Evolutionary conservation across 2,113 vertebrate genomes (phyloP).

Genomic region (Zosterops pallidus): DNA sequence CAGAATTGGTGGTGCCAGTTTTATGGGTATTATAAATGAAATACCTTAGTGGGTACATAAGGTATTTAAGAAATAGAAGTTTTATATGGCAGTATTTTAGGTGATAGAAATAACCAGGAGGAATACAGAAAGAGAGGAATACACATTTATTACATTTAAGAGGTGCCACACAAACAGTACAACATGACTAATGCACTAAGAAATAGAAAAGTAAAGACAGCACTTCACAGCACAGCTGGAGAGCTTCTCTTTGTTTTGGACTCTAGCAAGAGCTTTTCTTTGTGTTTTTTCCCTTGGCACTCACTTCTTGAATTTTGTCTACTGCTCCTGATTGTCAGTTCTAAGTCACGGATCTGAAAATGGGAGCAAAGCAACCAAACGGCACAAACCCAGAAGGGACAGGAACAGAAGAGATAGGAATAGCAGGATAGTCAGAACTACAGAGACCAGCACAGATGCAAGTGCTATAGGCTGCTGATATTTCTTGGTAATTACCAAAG

Average conservation of each 20-base stretch:
- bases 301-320: background rate
- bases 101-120: background rate
- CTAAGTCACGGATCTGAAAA: slow-evolving; percentile 9
- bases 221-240: background rate
- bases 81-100: slow-evolving; percentile 3
- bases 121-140: background rate
- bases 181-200: background rate
- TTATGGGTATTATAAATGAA: slow-evolving; percentile 29
- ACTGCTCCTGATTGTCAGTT: background rate
- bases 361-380: background rate
- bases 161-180: background rate
- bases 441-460: background rate
- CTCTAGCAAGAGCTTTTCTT: background rate
- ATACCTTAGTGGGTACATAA: background rate
- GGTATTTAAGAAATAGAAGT: slow-evolving; percentile 15
- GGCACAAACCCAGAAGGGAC: background rate
- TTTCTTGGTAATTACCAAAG: background rate
- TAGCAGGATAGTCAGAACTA: background rate
- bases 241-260: background rate
- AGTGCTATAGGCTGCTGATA: background rate
- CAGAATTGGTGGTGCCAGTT: background rate
- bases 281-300: background rate
- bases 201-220: background rate
- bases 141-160: slow-evolving; percentile 6
- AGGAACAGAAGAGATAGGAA: background rate